These are phyloP conservation scores for Chelon auratus DNA, from an alignment of 2,797 vertebrate species.

Conservation along the genomic window DNA sequence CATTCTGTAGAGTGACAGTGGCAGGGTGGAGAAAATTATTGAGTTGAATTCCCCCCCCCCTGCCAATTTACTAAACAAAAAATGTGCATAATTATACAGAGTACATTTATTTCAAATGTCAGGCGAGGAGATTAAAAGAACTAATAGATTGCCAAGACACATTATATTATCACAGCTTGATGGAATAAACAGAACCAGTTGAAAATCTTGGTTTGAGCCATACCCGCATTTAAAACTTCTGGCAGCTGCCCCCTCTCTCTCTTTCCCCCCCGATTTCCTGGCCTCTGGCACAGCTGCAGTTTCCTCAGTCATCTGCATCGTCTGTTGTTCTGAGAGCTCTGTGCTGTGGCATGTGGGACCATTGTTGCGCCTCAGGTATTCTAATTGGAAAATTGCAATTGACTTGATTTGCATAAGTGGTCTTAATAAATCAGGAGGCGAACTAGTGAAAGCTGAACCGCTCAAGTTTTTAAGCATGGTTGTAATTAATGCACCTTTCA, in stretches of 20 bases:
- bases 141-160: conserved; percentile 55
- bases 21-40: conserved; percentile 32
- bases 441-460: conserved; percentile 66
- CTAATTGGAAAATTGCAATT: conserved; percentile 77
- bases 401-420: conserved; percentile 81
- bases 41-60: conserved; percentile 38
- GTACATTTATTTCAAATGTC: conserved; percentile 81
- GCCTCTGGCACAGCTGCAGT: conserved; percentile 67
- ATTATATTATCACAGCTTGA: conserved; percentile 65
- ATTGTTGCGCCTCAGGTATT: conserved; percentile 74
- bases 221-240: conserved; percentile 45
- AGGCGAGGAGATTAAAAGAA: conserved; percentile 53
- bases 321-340: conserved; percentile 69
- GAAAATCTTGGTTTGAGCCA: conserved; percentile 47
- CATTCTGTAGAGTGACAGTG: conserved; percentile 53
- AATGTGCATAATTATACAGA: conserved; percentile 61
- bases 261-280: conserved; percentile 46
- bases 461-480: conserved; percentile 50
- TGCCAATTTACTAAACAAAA: conserved; percentile 48
- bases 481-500: conserved; percentile 58
- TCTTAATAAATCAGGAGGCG: conserved; percentile 78
- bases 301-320: conserved; percentile 49
- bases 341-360: conserved; percentile 62
- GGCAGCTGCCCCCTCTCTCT: conserved; percentile 21
- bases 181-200: conserved; percentile 55